phyloP scores from a whole-genome alignment of 2,113 vertebrate species.

The Osmerus mordax region DNA sequence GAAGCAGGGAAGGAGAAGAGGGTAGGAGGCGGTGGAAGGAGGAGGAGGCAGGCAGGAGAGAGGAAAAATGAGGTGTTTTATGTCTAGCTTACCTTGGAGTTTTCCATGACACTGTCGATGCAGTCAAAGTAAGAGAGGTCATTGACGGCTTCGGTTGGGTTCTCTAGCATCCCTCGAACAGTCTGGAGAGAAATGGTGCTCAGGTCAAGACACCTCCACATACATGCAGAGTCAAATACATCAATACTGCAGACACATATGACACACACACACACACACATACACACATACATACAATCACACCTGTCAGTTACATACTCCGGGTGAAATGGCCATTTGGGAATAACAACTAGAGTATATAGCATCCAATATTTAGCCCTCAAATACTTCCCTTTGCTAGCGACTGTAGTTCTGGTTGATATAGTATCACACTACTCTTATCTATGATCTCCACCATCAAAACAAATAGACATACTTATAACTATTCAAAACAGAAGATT shows the following conservation, averaged over 20 bases:
- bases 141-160: conserved; percentile 88
- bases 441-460: too few relatives aligned
- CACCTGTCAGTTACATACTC: too few relatives aligned
- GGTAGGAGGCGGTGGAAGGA: not conserved
- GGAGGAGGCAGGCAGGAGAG: too few relatives aligned
- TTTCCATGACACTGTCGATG: conserved; percentile 98
- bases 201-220: not conserved
- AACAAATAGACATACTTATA: too few relatives aligned
- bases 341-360: too few relatives aligned
- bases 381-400: too few relatives aligned
- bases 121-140: conserved; percentile 97
- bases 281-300: not conserved
- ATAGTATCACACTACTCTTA: too few relatives aligned
- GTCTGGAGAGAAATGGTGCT: conserved; percentile 68
- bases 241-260: not conserved
- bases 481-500: too few relatives aligned
- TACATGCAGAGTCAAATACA: not conserved
- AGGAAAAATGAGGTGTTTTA: not conserved
- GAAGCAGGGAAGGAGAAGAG: not conserved
- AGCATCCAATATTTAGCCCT: too few relatives aligned
- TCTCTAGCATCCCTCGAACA: conserved; percentile 90
- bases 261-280: not conserved
- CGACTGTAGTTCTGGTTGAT: too few relatives aligned
- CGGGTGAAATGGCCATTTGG: too few relatives aligned
- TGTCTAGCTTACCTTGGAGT: conserved; percentile 84